Base-by-base conservation (phyloP, 2,797 vertebrate genomes). In the Gallinago stenura region DNA sequence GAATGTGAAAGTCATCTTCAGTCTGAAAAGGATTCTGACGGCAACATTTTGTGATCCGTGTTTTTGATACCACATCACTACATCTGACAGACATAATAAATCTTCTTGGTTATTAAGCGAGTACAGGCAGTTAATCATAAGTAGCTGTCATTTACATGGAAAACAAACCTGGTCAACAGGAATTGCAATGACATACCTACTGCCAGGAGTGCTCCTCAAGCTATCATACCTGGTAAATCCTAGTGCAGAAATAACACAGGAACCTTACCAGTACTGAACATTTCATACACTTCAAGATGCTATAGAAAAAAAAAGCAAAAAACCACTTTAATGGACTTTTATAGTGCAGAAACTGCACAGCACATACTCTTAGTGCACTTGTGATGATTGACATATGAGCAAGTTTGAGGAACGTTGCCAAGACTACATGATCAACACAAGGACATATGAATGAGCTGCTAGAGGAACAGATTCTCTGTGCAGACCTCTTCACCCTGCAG, bases 181-280 rank as follows among this genome's bases (percentile, higher is more conserved):
- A 58, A 60, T 16, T 0, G 2, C 48, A 77, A n/a, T 25, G 84
- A 65, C 54, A 26, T 1, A 28, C 26, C 26, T 72, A 35, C 3
- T 60, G 50, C 41, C 30, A 28, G 0, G 9, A 83, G 19, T 8
- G n/a, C 12, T 75, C 18, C 54, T 87, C 62, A 24, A 22, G 26
- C 20, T 26, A 4, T 9, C 1, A 0, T 2, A 26, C 26, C 65
- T 19, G 25, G 4, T 6, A 8, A 61, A 58, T 28, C 35, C 43
- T 4, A 7, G 25, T 9, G 35, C 10, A 56, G 46, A 48, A 70
- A 43, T 31, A 57, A 37, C 21, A 33, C 3, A 18, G 35, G 39
- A 66, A 28, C 31, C 31, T 68, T 4, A 26, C 7, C 15, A 20
- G 4, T 2, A 9, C 16, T 11, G 26, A 66, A 17, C 12, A 17